Evolutionary conservation across 1,140 invertebrate genomes (phyloP), one percentile per base, ranked within the genome.

Genomic region (Solen grandis): DNA sequence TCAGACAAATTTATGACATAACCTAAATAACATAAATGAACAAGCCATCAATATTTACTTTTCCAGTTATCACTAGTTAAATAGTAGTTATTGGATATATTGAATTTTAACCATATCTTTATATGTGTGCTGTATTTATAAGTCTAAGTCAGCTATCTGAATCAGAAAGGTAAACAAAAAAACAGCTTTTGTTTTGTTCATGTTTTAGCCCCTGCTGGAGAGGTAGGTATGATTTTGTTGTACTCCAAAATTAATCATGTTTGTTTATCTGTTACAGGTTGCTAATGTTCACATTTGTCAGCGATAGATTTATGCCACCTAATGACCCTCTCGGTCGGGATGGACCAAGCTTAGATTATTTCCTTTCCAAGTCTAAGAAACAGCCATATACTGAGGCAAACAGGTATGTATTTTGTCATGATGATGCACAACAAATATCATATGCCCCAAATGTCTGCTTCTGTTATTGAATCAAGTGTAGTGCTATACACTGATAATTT

Each of bases 321-420:
- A 97, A 99, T 89, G 98, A 99, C 93, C 98, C 98, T 0, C 92
- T 99, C 0, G 98, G 98, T 19, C 93, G 97, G 60, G 85, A 95
- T 46, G 98, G 98, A 0, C 98, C 98, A 0, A 96, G 95, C 2
- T 92, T 99, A 36, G 97, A 98, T 83, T 95, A 96, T 78, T 99
- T 99, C 87, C 92, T 99, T 13, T 93, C 95, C 8, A 46, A 46
- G 19, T 10, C 41, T 19, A 46, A 46, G 41, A 46, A 46, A 19
- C 8, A 46, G 19, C 19, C n/a, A n/a, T n/a, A n/a, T n/a, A n/a
- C 8, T 46, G 41, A 19, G 8, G 8, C 41, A 10, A 46, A 46
- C 41, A 46, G 41, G 41, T 46, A 19, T 19, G 8, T 46, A 46
- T 46, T 46, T 10, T 8, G 41, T 46, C 19, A 8, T 10, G 8